phyloP scores from a whole-genome alignment of 2,888 invertebrate species.

The Elegia similella region DNA sequence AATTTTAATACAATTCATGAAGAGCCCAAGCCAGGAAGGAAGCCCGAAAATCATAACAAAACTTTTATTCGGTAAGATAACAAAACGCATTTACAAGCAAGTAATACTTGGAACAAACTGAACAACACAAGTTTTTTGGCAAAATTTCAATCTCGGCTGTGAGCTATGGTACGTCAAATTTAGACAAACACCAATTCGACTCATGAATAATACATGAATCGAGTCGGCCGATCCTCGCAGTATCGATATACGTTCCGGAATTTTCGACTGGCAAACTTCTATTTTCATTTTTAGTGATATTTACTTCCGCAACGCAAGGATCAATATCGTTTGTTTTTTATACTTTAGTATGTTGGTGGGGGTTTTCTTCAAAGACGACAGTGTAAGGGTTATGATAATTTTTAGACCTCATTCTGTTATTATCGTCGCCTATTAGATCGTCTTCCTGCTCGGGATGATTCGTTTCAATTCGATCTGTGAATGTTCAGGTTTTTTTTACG shows the following conservation, averaged over 20 bases:
- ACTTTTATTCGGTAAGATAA: conserved; percentile 16
- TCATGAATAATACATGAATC: conserved; percentile 66
- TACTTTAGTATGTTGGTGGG: conserved; percentile 6
- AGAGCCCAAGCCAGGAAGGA: neutral
- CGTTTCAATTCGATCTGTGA: conserved; percentile 11
- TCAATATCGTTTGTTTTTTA: conserved; percentile 6
- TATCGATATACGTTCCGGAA: conserved; percentile 38
- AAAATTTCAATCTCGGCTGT: conserved; percentile 52
- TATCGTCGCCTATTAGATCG: conserved; percentile 52
- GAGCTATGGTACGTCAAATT: conserved; percentile 65
- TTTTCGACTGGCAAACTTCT: conserved; percentile 24
- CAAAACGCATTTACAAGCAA: conserved; percentile 51
- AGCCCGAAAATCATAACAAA: conserved; percentile 1
- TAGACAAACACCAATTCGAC: conserved; percentile 67
- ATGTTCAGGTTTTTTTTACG: conserved; percentile 2
- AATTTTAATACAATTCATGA: neutral
- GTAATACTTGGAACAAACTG: conserved; percentile 27
- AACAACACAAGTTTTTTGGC: conserved; percentile 42
- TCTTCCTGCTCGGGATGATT: conserved; percentile 46
- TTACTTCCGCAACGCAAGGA: conserved; percentile 27
- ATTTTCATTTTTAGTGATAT: conserved; percentile 22
- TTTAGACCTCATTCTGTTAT: conserved; percentile 54
- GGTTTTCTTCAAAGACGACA: conserved; percentile 44
- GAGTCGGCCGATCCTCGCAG: conserved; percentile 46
- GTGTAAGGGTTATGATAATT: conserved; percentile 57